Conservation (phyloP, 2,888 invertebrate genomes). For the Celastrina argiolus region DNA sequence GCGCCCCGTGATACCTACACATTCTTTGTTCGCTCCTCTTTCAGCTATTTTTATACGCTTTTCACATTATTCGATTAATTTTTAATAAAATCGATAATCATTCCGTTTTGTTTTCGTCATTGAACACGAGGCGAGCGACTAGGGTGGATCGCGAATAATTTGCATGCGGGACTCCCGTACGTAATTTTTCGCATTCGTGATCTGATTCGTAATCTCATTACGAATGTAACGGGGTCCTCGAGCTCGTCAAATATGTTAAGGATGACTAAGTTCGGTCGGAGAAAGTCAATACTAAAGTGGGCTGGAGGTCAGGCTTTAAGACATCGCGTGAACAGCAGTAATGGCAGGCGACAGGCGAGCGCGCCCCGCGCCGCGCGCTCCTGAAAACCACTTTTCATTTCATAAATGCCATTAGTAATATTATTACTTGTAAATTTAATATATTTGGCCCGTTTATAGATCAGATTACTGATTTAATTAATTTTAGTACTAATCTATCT, state of each 20-base stretch:
- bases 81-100: conserved; percentile 22
- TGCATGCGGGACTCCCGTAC: no score
- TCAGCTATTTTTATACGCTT: conserved; percentile 31
- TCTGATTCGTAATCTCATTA: neutral
- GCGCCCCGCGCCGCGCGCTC: conserved; percentile 39
- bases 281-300: conserved; percentile 60
- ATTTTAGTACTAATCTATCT: no score
- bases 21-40: conserved; percentile 34
- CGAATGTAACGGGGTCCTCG: neutral
- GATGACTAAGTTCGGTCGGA: conserved; percentile 29
- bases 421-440: neutral
- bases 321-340: conserved; percentile 59
- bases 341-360: conserved; percentile 53
- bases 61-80: conserved; percentile 23
- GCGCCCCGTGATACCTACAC: conserved; percentile 33
- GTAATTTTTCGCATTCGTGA: neutral
- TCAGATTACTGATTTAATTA: neutral
- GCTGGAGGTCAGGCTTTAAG: conserved; percentile 58
- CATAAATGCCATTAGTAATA: conserved; percentile 10
- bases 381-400: conserved; percentile 15
- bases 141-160: no score
- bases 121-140: neutral
- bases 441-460: neutral
- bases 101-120: neutral
- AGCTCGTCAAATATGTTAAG: neutral